These are phyloP conservation scores for Cariama cristata DNA, from an alignment of 2,113 vertebrate genomes.

Conservation along the genomic window DNA sequence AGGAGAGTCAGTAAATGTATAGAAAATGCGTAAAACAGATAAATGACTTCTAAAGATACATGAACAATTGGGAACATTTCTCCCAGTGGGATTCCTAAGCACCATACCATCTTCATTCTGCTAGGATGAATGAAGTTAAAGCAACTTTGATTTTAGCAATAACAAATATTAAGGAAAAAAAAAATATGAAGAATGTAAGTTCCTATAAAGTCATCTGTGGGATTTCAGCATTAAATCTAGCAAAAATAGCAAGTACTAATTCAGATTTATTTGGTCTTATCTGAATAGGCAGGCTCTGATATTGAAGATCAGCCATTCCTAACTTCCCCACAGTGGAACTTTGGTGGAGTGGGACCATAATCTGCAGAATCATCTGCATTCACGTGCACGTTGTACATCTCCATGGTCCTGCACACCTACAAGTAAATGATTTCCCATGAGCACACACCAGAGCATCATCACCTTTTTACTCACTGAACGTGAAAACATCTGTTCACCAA, in stretches of 20 bases:
- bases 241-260: neutral
- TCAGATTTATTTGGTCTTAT: neutral
- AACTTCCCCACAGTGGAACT: neutral
- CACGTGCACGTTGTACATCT: fast-evolving
- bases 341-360: neutral
- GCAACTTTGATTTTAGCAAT: neutral
- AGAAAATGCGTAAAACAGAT: neutral
- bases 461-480: neutral
- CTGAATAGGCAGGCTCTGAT: neutral
- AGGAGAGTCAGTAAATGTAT: neutral
- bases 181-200: neutral
- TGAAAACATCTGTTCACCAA: neutral
- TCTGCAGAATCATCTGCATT: neutral
- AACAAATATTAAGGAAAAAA: neutral
- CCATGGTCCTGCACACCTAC: neutral
- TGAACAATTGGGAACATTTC: neutral
- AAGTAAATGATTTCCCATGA: neutral
- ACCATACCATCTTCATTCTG: neutral
- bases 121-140: neutral
- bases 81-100: neutral
- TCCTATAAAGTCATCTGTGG: neutral
- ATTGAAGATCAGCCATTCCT: neutral
- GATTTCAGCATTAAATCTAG: neutral
- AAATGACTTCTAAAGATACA: neutral
- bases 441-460: neutral